Evolutionary conservation across 2,113 vertebrate genomes (phyloP).

Genomic region (Polypterus bichir): DNA sequence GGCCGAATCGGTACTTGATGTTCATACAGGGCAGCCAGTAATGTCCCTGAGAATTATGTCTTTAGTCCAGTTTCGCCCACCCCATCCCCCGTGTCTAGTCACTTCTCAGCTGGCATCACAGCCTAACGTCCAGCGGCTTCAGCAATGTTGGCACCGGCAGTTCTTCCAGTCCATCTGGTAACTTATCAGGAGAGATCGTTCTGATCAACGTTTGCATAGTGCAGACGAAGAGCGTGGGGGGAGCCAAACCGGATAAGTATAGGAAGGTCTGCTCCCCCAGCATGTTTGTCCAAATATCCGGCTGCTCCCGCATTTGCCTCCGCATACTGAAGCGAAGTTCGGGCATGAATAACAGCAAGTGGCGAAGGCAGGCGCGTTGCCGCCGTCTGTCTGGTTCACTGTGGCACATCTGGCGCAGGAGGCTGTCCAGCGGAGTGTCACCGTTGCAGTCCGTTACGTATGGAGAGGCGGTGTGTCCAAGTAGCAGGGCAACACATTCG

Average conservation of each 20-base stretch:
- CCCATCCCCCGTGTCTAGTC: no score
- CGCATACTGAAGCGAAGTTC: constrained; percentile 33
- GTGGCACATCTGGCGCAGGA: constrained; percentile 54
- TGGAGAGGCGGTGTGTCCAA: constrained; percentile 62
- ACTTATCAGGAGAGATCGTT: constrained; percentile 55
- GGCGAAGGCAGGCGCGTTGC: constrained; percentile 63
- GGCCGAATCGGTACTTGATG: no score
- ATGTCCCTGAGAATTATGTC: no score
- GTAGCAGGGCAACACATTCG: constrained; percentile 68
- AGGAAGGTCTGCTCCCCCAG: constrained; percentile 61
- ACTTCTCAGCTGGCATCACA: constrained; percentile 35
- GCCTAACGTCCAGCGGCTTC: constrained; percentile 61
- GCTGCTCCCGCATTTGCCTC: constrained; percentile 48
- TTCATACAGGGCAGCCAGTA: no score
- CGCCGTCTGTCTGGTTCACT: constrained; percentile 19
- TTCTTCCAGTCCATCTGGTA: constrained; percentile 59
- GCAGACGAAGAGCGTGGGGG: constrained; percentile 61
- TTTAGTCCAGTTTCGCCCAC: no score
- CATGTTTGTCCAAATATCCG: constrained; percentile 55
- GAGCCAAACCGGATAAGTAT: constrained; percentile 64
- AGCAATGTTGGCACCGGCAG: constrained; percentile 70
- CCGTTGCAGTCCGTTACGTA: constrained; percentile 40
- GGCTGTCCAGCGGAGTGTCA: constrained; percentile 55
- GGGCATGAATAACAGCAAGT: constrained; percentile 70
- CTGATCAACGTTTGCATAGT: constrained; percentile 73